Evolutionary conservation across 2,888 invertebrate species (phyloP).

Genomic region (Shargacucullia verbasci): DNA sequence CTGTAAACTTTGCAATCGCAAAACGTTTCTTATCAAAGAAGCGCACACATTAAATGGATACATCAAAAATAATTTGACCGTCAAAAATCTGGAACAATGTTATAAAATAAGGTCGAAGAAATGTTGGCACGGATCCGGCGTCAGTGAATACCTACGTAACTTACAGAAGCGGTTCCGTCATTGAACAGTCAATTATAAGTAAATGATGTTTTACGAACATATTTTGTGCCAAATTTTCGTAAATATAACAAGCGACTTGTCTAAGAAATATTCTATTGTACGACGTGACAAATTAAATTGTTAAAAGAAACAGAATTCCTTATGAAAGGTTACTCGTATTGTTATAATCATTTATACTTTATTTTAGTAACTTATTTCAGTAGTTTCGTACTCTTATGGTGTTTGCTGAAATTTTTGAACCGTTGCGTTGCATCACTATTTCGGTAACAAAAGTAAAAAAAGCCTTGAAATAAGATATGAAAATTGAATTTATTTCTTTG

Average conservation of each 20-base stretch:
- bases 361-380: too few relatives aligned
- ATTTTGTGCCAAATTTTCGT: conserved; percentile 58
- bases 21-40: conserved; percentile 28
- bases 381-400: too few relatives aligned
- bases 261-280: conserved; percentile 29
- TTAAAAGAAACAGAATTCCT: neutral
- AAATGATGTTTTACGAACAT: conserved; percentile 62
- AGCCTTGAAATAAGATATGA: too few relatives aligned
- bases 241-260: conserved; percentile 46
- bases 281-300: conserved; percentile 9
- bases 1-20: conserved; percentile 28
- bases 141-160: conserved; percentile 61
- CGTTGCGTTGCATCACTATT: too few relatives aligned
- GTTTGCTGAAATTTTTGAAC: too few relatives aligned
- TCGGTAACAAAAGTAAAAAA: too few relatives aligned
- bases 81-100: conserved; percentile 81
- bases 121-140: conserved; percentile 79
- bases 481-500: too few relatives aligned
- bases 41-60: conserved; percentile 41
- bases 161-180: conserved; percentile 60
- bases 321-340: too few relatives aligned
- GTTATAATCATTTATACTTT: too few relatives aligned
- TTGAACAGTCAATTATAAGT: conserved; percentile 72
- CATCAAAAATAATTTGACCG: conserved; percentile 82
- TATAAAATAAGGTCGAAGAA: conserved; percentile 80